phyloP scores from a whole-genome alignment of 2,888 invertebrate genomes.

The Pandemis heparana region DNA sequence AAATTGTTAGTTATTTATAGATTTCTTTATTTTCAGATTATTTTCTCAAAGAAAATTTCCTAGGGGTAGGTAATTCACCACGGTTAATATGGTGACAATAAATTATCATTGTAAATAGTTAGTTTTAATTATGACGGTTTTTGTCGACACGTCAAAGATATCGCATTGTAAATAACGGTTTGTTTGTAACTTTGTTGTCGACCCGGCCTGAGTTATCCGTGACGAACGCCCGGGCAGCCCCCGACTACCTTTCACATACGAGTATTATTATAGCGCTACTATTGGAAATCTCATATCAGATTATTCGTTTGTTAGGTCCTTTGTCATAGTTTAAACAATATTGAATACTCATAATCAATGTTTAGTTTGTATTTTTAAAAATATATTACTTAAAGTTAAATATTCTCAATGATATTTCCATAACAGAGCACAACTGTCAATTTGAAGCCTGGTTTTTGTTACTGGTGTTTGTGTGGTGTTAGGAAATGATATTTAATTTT shows the following conservation, averaged over 20 bases:
- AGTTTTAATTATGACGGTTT: slow-evolving; percentile 69
- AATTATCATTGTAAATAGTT: slow-evolving; percentile 82
- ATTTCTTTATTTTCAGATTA: slow-evolving; percentile 41
- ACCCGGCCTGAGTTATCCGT: slow-evolving; percentile 51
- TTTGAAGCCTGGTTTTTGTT: slow-evolving; percentile 18
- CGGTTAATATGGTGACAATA: slow-evolving; percentile 81
- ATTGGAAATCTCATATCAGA: slow-evolving; percentile 67
- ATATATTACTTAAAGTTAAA: slow-evolving; percentile 1
- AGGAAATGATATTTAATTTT: background rate
- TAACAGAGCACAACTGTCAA: slow-evolving; percentile 15
- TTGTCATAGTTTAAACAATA: slow-evolving; percentile 13
- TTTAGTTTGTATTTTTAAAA: slow-evolving; percentile 12
- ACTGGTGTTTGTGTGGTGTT: no score
- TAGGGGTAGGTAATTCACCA: slow-evolving; percentile 73
- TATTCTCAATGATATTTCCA: slow-evolving; percentile 14
- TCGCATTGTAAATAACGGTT: slow-evolving; percentile 70
- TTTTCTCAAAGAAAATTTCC: slow-evolving; percentile 46
- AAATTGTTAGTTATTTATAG: slow-evolving; percentile 17
- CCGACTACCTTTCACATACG: slow-evolving; percentile 44
- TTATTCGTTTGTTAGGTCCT: slow-evolving; percentile 41
- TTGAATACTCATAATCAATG: slow-evolving; percentile 7
- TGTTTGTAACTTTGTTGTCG: slow-evolving; percentile 58
- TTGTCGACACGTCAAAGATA: slow-evolving; percentile 56
- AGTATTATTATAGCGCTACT: slow-evolving; percentile 5
- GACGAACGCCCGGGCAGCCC: slow-evolving; percentile 48